Conservation (phyloP, 2,888 invertebrate species). For the Chymomyza fuscimana region DNA sequence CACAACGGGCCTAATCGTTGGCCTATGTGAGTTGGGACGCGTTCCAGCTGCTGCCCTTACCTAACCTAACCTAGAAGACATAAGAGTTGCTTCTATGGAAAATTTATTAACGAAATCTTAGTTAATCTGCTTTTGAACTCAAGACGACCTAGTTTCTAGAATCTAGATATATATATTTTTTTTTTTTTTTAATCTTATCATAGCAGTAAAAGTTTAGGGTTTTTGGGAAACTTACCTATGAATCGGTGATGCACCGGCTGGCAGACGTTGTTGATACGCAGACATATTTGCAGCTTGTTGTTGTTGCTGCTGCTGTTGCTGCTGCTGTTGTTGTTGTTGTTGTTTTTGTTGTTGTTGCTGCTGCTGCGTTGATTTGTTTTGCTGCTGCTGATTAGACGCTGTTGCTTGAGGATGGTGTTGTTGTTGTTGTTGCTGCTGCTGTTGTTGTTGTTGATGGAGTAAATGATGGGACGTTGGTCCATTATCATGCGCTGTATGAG, state of each 20-base stretch:
- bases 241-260: slow-evolving; percentile 79
- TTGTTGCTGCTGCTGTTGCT: slow-evolving; percentile 66
- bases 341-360: slow-evolving; percentile 51
- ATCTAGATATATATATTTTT: too few species aligned
- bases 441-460: slow-evolving; percentile 50
- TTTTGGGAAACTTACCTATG: slow-evolving; percentile 76
- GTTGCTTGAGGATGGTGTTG: slow-evolving; percentile 56
- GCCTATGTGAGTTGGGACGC: too few species aligned
- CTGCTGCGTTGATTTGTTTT: slow-evolving; percentile 32
- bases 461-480: slow-evolving; percentile 70
- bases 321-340: slow-evolving; percentile 49
- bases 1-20: too few species aligned
- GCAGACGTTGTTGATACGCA: slow-evolving; percentile 79
- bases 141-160: too few species aligned
- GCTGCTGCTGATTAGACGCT: slow-evolving; percentile 59
- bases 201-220: too few species aligned
- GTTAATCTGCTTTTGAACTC: too few species aligned
- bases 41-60: too few species aligned
- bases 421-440: slow-evolving; percentile 35
- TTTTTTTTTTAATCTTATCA: too few species aligned
- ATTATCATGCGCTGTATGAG: slow-evolving; percentile 69
- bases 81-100: too few species aligned
- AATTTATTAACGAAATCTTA: too few species aligned
- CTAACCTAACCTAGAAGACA: too few species aligned
- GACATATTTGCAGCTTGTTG: slow-evolving; percentile 77